Conservation (phyloP, 2,113 vertebrate species). For the Trematocara macrostoma region DNA sequence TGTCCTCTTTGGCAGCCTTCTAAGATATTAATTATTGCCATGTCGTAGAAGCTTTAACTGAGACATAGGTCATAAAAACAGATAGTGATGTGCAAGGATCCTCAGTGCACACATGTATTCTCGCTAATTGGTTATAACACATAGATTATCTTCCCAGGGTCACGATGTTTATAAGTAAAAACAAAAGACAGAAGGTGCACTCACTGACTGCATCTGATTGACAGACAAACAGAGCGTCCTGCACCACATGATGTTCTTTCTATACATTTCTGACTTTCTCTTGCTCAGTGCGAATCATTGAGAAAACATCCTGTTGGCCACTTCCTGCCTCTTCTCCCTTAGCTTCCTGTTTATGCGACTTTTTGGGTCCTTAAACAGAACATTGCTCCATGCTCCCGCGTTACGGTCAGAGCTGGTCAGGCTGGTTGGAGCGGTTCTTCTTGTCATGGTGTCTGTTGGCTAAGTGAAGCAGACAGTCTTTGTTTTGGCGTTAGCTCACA, state of each 20-base stretch:
- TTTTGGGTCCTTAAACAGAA: constrained; percentile 18
- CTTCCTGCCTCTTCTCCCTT: constrained; percentile 69
- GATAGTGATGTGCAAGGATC: constrained; percentile 16
- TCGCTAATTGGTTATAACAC: not conserved
- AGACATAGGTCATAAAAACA: not conserved
- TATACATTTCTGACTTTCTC: not conserved
- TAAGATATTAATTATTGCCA: not conserved
- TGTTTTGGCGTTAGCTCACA: constrained; percentile 10
- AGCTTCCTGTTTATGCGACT: constrained; percentile 70
- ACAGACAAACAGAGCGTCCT: not conserved
- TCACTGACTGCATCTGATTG: not conserved
- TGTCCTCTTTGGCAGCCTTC: not conserved
- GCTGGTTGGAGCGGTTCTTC: constrained; percentile 54
- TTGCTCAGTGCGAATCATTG: constrained; percentile 46
- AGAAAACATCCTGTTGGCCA: constrained; percentile 72
- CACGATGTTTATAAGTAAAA: not conserved
- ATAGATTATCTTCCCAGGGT: not conserved
- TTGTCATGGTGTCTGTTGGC: not conserved
- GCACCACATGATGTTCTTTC: not conserved
- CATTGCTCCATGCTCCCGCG: not conserved
- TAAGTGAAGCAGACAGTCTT: constrained; percentile 23
- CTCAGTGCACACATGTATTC: not conserved
- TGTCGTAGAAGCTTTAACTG: not conserved
- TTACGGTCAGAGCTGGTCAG: constrained; percentile 3
- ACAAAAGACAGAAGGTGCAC: not conserved